phyloP scores from a whole-genome alignment of 2,797 vertebrate species.

The Pagetopsis macropterus region DNA sequence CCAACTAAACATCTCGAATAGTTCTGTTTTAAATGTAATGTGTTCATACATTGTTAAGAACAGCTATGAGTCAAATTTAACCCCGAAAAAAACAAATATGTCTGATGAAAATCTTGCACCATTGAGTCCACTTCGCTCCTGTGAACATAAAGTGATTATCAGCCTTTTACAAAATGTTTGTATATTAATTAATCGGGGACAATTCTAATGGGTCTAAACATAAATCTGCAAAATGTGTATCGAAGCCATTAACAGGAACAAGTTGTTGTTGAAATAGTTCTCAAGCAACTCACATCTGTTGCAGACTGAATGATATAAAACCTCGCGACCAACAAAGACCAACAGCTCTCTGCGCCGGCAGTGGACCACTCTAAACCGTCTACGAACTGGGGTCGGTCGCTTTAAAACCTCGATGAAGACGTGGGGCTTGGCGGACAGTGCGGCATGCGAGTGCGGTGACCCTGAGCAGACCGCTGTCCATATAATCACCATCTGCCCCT shows the following conservation, averaged over 20 bases:
- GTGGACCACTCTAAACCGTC: too few relatives aligned
- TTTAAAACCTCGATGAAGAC: too few relatives aligned
- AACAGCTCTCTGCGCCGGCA: slow-evolving; percentile 37
- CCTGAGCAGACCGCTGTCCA: too few relatives aligned
- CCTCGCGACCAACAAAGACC: neutral
- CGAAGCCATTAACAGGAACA: slow-evolving; percentile 5
- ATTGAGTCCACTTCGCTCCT: neutral
- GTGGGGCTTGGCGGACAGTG: too few relatives aligned
- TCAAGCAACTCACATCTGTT: neutral
- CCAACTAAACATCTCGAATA: neutral
- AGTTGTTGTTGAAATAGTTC: neutral
- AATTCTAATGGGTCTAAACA: neutral
- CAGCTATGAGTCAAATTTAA: neutral
- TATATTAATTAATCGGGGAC: slow-evolving; percentile 2
- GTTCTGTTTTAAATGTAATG: neutral
- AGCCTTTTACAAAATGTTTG: slow-evolving; percentile 8
- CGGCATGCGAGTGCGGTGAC: too few relatives aligned
- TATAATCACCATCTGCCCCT: too few relatives aligned
- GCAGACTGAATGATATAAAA: neutral
- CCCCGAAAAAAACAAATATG: neutral
- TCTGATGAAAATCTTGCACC: too few relatives aligned
- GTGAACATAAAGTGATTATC: neutral
- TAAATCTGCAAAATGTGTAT: slow-evolving; percentile 3
- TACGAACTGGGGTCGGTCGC: too few relatives aligned
- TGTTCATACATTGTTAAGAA: neutral